Evolutionary conservation across 2,113 vertebrate species (phyloP).

Genomic region (Hippocampus abdominalis): DNA sequence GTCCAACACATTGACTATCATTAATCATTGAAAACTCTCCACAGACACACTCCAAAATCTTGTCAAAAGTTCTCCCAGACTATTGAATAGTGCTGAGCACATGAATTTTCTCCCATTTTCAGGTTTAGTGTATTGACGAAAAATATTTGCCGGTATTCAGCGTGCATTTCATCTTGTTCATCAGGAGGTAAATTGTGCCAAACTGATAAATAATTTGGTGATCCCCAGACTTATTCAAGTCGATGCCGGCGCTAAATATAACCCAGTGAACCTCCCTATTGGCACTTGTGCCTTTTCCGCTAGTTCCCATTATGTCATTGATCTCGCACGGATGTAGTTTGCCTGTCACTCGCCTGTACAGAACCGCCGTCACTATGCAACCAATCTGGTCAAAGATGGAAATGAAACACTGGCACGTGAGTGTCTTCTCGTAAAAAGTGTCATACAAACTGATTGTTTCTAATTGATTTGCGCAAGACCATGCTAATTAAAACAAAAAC

Average conservation of each 20-base stretch:
- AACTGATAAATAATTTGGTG: constrained; percentile 23
- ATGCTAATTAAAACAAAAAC: neutral
- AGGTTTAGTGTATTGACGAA: too few relatives aligned
- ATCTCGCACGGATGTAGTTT: constrained; percentile 9
- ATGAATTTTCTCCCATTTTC: neutral
- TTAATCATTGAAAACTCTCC: neutral
- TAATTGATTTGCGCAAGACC: neutral
- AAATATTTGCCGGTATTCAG: neutral
- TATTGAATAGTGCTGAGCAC: neutral
- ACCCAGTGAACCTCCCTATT: constrained; percentile 28
- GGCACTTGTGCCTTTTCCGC: constrained; percentile 14
- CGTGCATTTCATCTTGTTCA: neutral
- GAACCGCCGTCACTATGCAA: neutral
- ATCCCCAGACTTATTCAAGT: constrained; percentile 35
- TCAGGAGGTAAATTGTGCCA: constrained; percentile 27
- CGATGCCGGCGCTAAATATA: constrained; percentile 49
- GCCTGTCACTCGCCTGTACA: neutral
- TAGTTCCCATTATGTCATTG: constrained; percentile 24
- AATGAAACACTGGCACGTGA: neutral
- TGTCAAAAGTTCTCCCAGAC: neutral
- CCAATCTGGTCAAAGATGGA: neutral
- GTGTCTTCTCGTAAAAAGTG: neutral
- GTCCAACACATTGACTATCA: too few relatives aligned
- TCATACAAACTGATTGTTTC: neutral
- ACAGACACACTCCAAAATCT: neutral